Evolutionary conservation across 2,888 invertebrate genomes (phyloP), one percentile per base, ranked within the genome.

Genomic region (Heliconius erato): DNA sequence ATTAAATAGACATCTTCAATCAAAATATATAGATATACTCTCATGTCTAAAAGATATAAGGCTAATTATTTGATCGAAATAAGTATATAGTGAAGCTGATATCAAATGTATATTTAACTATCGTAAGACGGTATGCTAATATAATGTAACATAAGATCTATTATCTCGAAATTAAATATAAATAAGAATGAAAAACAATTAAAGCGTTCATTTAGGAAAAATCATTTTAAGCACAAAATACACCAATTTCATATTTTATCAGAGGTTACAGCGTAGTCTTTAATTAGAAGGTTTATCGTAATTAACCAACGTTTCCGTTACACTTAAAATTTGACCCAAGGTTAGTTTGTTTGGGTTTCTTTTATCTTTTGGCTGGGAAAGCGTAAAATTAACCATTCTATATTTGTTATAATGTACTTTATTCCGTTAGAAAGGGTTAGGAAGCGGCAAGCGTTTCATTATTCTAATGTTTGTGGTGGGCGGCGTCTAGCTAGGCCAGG

Each of bases 401-500:
- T 80, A 49, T 82, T 80, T 40, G 81, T 82, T 84, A 71, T 80
- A 80, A 83, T 78, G 83, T 92, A 90, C 92, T 92, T 92, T 91
- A 92, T 93, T 93, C 92, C 92, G 90, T 89, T 89, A 90, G 87
- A 71, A 83, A 86, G 89, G 89, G 90, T 90, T 90, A 90, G 89
- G 88, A 88, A 89, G 90, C 88, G 89, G 91, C 87, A 90, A 92
- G 89, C 90, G 91, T 94, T 94, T 95, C 93, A 94, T 94, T 94
- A 95, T 95, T 94, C 91, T 94, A 94, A 94, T 94, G 92, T 92
- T 86, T 92, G 92, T 88, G 91, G 92, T 90, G 89, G 91, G 91
- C 88, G 90, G 88, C 89, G 88, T 89, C 91, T 91, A 90, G 90
- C 89, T 90, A 92, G 91, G 90, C 91, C 94, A 94, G 94, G 94